Evolutionary conservation across 2,113 vertebrate species (phyloP), one percentile per base, ranked within the genome.

Genomic region (Halichoeres trimaculatus): DNA sequence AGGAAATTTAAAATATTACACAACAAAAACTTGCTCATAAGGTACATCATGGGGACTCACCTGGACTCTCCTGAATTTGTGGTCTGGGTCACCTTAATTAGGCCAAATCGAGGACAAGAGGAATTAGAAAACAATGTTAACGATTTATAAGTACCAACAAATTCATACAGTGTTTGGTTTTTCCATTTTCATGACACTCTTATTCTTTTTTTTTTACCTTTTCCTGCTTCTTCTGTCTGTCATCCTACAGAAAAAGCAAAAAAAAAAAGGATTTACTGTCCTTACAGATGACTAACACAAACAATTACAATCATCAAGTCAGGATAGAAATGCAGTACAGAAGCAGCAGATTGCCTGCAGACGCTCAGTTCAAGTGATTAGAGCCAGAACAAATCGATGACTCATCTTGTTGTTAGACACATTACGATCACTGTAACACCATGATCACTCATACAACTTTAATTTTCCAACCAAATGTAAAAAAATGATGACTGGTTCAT

Each of bases 181-280:
- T 16, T 43, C 3, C 13, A 16, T 43, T 14, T 0, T 17, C 4
- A 48, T n/a, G 8, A 20, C n/a, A 8, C 38, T 40, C 30, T 48
- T 48, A 12, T 40, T 40, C n/a, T n/a, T 4, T 20, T 48, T 48
- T 9, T 47, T 48, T 94, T 95, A 98, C 97, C 95, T 95, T 95
- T 71, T 85, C 67, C 12, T 47, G 10, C 38, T 92, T 88, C 11
- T 93, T 91, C 77, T 93, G 93, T 85, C 94, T 93, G 74, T 99
- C 97, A 2, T 91, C 89, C 98, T 99, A 85, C 76, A 86, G 86
- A 81, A 22, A 70, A 67, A 82, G 6, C 3, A 30, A 6, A 30
- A 53, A 55, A 22, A 22, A 48, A 59, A 51, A 13, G 43, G 26
- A 14, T 36, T 68, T 17, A 19, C 14, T 45, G 14, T 45, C 43